Conservation (phyloP, 1,140 invertebrate species). For the Acyrthosiphon pisum region DNA sequence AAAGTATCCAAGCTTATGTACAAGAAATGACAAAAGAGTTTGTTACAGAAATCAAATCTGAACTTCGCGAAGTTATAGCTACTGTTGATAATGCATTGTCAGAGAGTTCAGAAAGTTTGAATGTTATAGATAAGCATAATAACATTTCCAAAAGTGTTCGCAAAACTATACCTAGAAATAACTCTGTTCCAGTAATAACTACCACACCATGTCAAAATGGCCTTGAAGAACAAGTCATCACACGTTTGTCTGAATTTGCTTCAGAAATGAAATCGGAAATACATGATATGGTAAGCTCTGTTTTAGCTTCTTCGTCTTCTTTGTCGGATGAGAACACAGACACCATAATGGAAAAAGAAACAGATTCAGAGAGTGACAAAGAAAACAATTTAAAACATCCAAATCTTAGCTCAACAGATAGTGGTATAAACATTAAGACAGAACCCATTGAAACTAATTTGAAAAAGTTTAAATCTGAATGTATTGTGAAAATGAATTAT, state of each 20-base stretch:
- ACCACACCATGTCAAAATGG: conserved; percentile 45
- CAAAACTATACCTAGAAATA: conserved; percentile 51
- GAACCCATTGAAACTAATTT: background rate
- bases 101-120: conserved; percentile 65
- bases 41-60: conserved; percentile 81
- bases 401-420: conserved; percentile 74
- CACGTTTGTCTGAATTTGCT: conserved; percentile 73
- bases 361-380: conserved; percentile 49
- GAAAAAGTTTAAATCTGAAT: conserved; percentile 49
- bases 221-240: conserved; percentile 31
- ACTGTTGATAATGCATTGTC: conserved; percentile 78
- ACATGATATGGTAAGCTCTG: conserved; percentile 73
- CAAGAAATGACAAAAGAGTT: conserved; percentile 79
- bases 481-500: conserved; percentile 46
- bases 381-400: conserved; percentile 52
- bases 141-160: background rate
- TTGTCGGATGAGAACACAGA: conserved; percentile 61
- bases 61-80: conserved; percentile 79
- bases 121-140: conserved; percentile 51
- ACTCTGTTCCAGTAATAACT: conserved; percentile 54
- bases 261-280: conserved; percentile 77
- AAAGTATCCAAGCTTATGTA: conserved; percentile 73
- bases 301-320: conserved; percentile 62
- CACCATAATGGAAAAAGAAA: conserved; percentile 50
- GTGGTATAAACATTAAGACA: conserved; percentile 72